Conservation (phyloP, 2,113 vertebrate genomes). For the Epinephelus moara region DNA sequence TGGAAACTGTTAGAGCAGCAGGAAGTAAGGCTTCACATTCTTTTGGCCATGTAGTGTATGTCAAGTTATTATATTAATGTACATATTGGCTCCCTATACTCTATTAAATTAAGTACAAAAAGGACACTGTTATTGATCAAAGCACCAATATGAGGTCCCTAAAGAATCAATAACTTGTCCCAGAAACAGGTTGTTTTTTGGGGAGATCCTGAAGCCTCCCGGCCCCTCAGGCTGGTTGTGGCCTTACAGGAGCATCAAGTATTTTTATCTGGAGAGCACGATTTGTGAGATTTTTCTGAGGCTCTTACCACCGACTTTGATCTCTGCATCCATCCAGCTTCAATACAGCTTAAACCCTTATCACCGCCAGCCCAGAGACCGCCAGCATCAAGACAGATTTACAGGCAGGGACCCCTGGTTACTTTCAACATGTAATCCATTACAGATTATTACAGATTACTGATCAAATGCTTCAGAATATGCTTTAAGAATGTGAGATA, state of each 20-base stretch:
- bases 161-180: not conserved
- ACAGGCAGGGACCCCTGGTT: conserved; percentile 36
- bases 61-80: not conserved
- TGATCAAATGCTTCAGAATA: conserved; percentile 23
- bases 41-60: not conserved
- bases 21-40: not conserved
- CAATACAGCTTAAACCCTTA: conserved; percentile 79
- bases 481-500: too few relatives aligned
- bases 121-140: not conserved
- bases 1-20: too few relatives aligned
- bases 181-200: conserved; percentile 26
- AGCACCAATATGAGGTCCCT: not conserved
- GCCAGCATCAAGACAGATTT: conserved; percentile 43
- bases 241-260: conserved; percentile 20
- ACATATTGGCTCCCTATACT: not conserved
- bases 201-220: not conserved
- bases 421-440: conserved; percentile 73
- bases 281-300: conserved; percentile 34
- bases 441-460: conserved; percentile 61
- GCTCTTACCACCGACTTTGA: conserved; percentile 69
- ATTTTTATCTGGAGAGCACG: conserved; percentile 61
- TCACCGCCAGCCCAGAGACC: conserved; percentile 71
- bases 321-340: conserved; percentile 79
- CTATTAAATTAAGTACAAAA: not conserved
- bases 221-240: conserved; percentile 4